Percentiles rank a stretch among this genome's conserved stretches.
These are phyloP conservation scores for Masticophis lateralis DNA, from an alignment of 2,797 vertebrate genomes.

Conservation along the genomic window DNA sequence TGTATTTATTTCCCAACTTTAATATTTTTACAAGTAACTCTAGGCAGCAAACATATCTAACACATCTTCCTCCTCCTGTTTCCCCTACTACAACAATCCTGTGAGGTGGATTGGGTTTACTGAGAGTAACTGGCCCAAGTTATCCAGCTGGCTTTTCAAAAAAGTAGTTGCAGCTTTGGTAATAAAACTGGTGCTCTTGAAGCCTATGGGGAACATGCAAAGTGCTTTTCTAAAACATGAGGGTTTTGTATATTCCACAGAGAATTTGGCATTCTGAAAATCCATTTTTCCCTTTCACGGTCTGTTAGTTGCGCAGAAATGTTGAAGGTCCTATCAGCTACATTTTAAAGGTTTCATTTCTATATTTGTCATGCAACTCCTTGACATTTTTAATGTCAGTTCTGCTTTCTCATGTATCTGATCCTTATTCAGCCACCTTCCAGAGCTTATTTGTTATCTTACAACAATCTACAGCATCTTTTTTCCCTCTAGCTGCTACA, in stretches of 20 bases:
- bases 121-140: not conserved
- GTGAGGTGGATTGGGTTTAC: not conserved
- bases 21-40: not conserved
- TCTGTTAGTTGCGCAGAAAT: not conserved
- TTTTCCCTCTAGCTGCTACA: no score
- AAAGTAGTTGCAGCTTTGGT: not conserved
- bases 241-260: not conserved
- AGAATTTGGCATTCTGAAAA: not conserved
- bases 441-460: not conserved
- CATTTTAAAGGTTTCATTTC: not conserved
- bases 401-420: not conserved
- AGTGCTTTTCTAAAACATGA: not conserved
- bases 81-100: not conserved
- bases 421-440: not conserved
- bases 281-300: no score
- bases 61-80: not conserved
- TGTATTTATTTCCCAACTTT: not conserved
- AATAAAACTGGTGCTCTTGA: not conserved
- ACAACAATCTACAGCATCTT: not conserved
- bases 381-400: not conserved
- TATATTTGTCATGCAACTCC: not conserved
- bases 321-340: not conserved
- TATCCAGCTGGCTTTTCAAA: not conserved
- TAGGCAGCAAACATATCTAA: not conserved
- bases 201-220: not conserved